Base-by-base conservation (phyloP, 2,797 vertebrate genomes). In the Gymnoscopelus braueri region DNA sequence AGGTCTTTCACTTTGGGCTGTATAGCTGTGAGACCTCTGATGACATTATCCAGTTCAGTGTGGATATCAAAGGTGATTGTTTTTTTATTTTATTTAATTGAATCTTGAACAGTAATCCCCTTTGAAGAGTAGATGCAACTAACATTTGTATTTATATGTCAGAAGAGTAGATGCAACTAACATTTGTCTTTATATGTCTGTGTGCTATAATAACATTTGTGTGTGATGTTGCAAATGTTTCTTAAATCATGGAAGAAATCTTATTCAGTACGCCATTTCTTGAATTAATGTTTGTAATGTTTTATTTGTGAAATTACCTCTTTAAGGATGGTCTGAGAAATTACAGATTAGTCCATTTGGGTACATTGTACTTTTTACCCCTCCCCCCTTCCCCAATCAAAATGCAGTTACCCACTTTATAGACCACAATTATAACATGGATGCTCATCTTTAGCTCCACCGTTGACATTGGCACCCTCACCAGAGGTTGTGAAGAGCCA, bases 21-120 rank as follows among this genome's bases (percentile, higher is more conserved):
- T 97, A 98, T 75, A 82, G 91, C 85, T 97, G 96, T 77, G 84
- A 93, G 39, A 84, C 93, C 0, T 53, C 81, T 53, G 85, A 90
- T 70, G 94, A 94, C 83, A 88, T 84, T 55, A 82, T 95, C 85
- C 93, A 91, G 75, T 96, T 97, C 91, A 92, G 88, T 2, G 90
- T 97, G 83, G 94, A 95, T 81, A 94, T 96, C 67, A 84, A 92
- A 91, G 96, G 98, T 99, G 92, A 98, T 1, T 44, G 39, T 8
- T 44, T 9, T 93, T 92, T 86, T 61, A 76, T 69, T 84, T 72
- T 80, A 84, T 85, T 79, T 80, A 63, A 72, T 68, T 88, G 35
- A 84, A 57, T 72, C 72, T 81, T 81, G 69, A 54, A 69, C 55
- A 50, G 47, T 80, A 87, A 87, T 84, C 67, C 32, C 3, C 87